phyloP scores from a whole-genome alignment of 1,140 invertebrate genomes.

The Nasonia vitripennis region DNA sequence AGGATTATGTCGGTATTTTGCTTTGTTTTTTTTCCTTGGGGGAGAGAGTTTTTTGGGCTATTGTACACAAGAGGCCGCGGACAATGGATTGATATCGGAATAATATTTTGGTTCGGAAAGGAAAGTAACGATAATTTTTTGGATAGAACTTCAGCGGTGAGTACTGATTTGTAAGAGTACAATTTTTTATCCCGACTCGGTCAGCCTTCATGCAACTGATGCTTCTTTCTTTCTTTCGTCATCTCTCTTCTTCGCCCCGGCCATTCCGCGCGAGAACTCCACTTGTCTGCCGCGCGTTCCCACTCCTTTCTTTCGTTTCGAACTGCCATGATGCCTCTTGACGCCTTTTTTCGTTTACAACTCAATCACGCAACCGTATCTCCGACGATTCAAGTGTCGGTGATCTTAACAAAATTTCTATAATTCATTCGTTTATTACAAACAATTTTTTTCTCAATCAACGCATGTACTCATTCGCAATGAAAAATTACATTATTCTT shows the following conservation, averaged over 20 bases:
- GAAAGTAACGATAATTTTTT: not conserved
- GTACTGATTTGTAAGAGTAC: constrained; percentile 66
- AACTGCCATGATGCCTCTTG: constrained; percentile 9
- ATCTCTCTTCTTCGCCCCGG: constrained; percentile 38
- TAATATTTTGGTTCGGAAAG: not conserved
- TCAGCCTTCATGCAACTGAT: constrained; percentile 46
- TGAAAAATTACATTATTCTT: not conserved
- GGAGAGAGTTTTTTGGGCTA: not conserved
- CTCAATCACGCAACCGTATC: constrained; percentile 48
- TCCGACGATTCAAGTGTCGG: too few relatives aligned
- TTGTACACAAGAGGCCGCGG: not conserved
- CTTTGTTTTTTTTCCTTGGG: not conserved
- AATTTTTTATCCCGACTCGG: constrained; percentile 69
- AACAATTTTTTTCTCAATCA: not conserved
- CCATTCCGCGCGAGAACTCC: constrained; percentile 21
- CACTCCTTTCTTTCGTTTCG: not conserved
- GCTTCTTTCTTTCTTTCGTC: constrained; percentile 41
- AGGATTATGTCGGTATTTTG: not conserved
- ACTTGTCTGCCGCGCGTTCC: constrained; percentile 23
- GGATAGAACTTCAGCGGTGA: not conserved
- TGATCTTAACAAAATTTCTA: too few relatives aligned
- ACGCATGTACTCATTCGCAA: not conserved
- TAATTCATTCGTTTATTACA: too few relatives aligned
- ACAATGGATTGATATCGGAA: constrained; percentile 50
- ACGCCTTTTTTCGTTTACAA: constrained; percentile 1